Evolutionary conservation across 2,113 vertebrate species (phyloP).

Genomic region (Callorhinus ursinus): DNA sequence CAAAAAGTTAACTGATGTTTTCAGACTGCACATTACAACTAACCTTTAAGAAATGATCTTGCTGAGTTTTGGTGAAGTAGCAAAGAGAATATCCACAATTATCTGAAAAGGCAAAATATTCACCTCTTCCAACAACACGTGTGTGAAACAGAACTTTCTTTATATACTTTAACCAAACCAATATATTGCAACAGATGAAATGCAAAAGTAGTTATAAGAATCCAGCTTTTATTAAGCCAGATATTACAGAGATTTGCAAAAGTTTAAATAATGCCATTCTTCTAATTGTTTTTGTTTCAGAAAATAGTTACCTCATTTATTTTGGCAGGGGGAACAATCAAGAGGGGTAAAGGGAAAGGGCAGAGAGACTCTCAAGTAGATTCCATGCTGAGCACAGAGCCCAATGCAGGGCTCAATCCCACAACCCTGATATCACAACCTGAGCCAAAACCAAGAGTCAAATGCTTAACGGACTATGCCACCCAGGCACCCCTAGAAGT

Average conservation of each 20-base stretch:
- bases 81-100: constrained; percentile 5
- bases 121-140: neutral
- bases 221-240: neutral
- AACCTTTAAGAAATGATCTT: neutral
- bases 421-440: neutral
- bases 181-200: neutral
- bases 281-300: neutral
- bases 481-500: neutral
- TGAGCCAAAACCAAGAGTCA: neutral
- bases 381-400: neutral
- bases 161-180: neutral
- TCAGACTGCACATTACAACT: neutral
- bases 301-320: neutral
- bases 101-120: constrained; percentile 40
- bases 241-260: neutral
- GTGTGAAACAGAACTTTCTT: neutral
- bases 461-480: neutral
- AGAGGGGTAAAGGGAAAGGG: neutral
- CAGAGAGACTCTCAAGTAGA: neutral
- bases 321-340: neutral
- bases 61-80: neutral
- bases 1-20: neutral
- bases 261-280: neutral
- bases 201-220: neutral
- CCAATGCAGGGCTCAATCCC: neutral